These are phyloP conservation scores for Anseranas semipalmata DNA, from an alignment of 2,113 vertebrate species.

Conservation along the genomic window DNA sequence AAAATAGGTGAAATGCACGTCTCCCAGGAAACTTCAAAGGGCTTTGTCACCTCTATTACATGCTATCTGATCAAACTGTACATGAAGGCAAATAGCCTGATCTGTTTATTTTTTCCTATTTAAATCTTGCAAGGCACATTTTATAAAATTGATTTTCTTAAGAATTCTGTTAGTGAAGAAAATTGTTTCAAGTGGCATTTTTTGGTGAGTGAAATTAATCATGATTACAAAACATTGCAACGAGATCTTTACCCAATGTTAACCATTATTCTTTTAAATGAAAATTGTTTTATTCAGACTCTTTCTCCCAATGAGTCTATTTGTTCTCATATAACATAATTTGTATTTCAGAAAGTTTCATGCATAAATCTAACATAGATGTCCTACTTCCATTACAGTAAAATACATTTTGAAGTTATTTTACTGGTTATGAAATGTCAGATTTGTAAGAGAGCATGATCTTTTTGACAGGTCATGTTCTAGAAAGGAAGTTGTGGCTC, in stretches of 20 bases:
- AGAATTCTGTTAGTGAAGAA: background rate
- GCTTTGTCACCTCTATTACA: conserved; percentile 39
- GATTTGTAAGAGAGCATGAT: background rate
- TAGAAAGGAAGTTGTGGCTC: background rate
- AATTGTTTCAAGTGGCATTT: background rate
- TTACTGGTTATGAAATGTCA: background rate
- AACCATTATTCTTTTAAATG: background rate
- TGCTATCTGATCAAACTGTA: conserved; percentile 36
- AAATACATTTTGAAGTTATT: background rate
- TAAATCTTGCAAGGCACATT: background rate
- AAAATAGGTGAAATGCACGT: conserved; percentile 40
- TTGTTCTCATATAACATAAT: background rate
- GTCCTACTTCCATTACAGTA: background rate
- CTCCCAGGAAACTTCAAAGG: background rate
- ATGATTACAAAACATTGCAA: background rate
- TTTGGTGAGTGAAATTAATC: background rate
- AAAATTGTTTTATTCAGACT: background rate
- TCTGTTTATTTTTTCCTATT: background rate
- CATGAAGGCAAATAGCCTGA: background rate
- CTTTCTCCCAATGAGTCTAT: background rate
- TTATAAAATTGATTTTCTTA: background rate
- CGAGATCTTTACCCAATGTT: background rate
- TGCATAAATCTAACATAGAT: background rate
- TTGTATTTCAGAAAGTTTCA: background rate
- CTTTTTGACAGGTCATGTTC: background rate